Evolutionary conservation across 1,140 invertebrate genomes (phyloP), one percentile per base, ranked within the genome.

Genomic region (Pygmarrhopalites habei): DNA sequence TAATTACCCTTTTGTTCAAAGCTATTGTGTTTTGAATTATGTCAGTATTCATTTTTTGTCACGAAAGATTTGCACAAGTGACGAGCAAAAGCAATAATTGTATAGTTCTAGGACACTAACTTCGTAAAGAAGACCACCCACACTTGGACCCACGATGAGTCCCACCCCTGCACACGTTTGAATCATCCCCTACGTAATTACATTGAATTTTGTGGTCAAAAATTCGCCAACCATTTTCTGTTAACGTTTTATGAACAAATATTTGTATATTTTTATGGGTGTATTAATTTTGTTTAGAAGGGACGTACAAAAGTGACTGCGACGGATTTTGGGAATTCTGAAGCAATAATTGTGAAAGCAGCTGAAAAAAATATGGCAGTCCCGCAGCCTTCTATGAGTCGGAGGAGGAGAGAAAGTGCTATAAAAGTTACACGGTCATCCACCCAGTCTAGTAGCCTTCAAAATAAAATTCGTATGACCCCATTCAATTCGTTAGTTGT

Each of bases 111-210:
- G 15, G 32, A 35, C 5, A 35, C 32, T 35, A 35, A 35, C 32
- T 76, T 84, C 76, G 73, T 88, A 94, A 0, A 94, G 77, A 7
- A 84, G 83, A 2, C 89, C 90, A 1, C 90, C 90, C 4, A 94
- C 79, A 1, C 88, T 89, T 0, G 91, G 91, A 1, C 90, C 91
- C 2, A 89, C 85, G 52, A 92, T 92, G 21, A 90, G 80, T 1
- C 92, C 92, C 0, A 95, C 74, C 0, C 91, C 92, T 73, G 90
- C 92, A 74, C 90, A 94, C 1, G 90, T 92, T 76, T 95, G n/a
- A n/a, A n/a, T n/a, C n/a, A n/a, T n/a, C n/a, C n/a, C n/a, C n/a
- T n/a, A n/a, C n/a, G n/a, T n/a, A n/a, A n/a, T n/a, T n/a, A n/a
- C n/a, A n/a, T n/a, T n/a, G n/a, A n/a, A n/a, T n/a, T n/a, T n/a